Evolutionary conservation across 2,888 invertebrate genomes (phyloP).

Genomic region (Rutpela maculata): DNA sequence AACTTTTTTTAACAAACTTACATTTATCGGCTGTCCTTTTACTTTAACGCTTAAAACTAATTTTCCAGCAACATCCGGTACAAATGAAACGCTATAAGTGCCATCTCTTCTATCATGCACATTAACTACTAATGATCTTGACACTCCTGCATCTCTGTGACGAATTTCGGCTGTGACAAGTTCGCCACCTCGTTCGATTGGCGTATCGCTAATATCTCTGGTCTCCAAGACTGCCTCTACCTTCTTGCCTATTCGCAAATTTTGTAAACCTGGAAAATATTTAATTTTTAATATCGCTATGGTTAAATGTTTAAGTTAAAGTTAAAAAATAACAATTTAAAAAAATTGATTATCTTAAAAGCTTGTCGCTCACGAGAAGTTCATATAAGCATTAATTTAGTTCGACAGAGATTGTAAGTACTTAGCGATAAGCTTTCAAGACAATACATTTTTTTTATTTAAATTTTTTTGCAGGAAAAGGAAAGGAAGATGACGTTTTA

Average conservation of each 20-base stretch:
- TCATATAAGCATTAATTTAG: no score
- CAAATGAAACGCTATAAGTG: slow-evolving; percentile 78
- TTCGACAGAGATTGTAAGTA: no score
- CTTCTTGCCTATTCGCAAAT: slow-evolving; percentile 79
- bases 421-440: no score
- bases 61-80: slow-evolving; percentile 80
- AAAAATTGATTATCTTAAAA: no score
- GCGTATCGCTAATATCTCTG: slow-evolving; percentile 79
- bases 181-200: slow-evolving; percentile 82
- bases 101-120: slow-evolving; percentile 81
- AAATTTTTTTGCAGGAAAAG: no score
- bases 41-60: slow-evolving; percentile 79
- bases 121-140: slow-evolving; percentile 73
- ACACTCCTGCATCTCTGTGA: slow-evolving; percentile 75
- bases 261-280: slow-evolving; percentile 74
- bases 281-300: background rate
- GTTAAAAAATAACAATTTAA: no score
- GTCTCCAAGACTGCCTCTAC: slow-evolving; percentile 79
- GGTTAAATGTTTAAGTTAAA: no score
- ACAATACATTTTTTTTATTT: no score
- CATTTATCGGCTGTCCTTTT: slow-evolving; percentile 81
- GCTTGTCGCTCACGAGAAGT: no score
- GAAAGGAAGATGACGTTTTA: no score
- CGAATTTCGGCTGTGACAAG: slow-evolving; percentile 77
- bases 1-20: slow-evolving; percentile 62